Evolutionary conservation across 2,113 vertebrate genomes (phyloP).

Genomic region (Cacatua alba): DNA sequence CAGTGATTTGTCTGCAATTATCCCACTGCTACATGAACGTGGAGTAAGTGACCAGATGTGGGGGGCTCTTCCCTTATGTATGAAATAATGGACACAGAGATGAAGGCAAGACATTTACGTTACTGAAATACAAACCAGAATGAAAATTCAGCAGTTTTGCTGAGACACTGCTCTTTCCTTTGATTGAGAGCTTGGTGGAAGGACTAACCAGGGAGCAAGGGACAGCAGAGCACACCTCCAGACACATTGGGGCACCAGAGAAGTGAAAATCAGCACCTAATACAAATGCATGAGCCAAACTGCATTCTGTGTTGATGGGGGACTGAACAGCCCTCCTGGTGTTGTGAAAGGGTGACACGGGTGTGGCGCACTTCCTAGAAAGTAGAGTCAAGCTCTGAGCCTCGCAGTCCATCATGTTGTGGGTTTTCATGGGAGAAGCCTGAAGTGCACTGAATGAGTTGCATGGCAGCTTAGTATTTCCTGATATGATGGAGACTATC

Average conservation of each 20-base stretch:
- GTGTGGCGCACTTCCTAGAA: not conserved
- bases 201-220: not conserved
- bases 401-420: rapidly evolving
- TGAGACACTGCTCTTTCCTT: not conserved
- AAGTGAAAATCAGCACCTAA: not conserved
- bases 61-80: not conserved
- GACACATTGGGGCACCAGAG: rapidly evolving
- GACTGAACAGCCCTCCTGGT: not conserved
- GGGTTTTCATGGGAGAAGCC: not conserved
- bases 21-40: not conserved
- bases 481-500: not conserved
- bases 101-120: not conserved
- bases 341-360: not conserved
- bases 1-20: not conserved
- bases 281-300: not conserved
- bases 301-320: rapidly evolving
- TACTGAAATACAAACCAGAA: not conserved
- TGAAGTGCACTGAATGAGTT: not conserved
- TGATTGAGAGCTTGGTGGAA: not conserved
- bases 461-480: not conserved
- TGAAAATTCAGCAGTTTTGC: not conserved
- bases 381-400: not conserved
- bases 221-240: not conserved
- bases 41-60: not conserved
- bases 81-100: not conserved